phyloP scores from a whole-genome alignment of 1,140 invertebrate species.

The Drosophila bipectinata region DNA sequence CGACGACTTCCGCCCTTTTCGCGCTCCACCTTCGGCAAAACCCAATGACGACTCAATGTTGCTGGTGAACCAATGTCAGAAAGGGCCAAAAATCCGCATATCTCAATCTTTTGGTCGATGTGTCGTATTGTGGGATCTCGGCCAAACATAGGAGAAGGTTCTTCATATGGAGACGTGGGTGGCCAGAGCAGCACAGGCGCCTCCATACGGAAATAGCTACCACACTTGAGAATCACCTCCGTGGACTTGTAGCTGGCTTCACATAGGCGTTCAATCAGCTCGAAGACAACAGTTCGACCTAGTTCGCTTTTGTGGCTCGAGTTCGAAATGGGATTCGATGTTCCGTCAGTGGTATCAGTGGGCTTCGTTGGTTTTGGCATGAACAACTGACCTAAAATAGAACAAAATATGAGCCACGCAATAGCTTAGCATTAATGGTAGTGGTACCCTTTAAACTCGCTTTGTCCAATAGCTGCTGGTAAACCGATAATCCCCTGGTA shows the following conservation, averaged over 20 bases:
- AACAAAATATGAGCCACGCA: not conserved
- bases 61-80: slow-evolving; percentile 96
- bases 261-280: slow-evolving; percentile 89
- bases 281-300: slow-evolving; percentile 85
- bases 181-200: slow-evolving; percentile 89
- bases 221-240: slow-evolving; percentile 90
- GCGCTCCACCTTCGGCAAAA: slow-evolving; percentile 88
- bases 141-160: slow-evolving; percentile 23
- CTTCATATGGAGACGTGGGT: slow-evolving; percentile 85
- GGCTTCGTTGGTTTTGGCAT: slow-evolving; percentile 66
- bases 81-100: slow-evolving; percentile 93
- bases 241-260: slow-evolving; percentile 92
- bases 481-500: slow-evolving; percentile 69
- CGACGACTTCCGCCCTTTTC: slow-evolving; percentile 65
- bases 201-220: slow-evolving; percentile 88
- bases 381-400: slow-evolving; percentile 63
- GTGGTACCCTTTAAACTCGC: slow-evolving; percentile 60
- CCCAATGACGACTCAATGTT: slow-evolving; percentile 94
- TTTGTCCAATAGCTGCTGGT: slow-evolving; percentile 74
- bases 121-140: slow-evolving; percentile 42
- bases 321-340: slow-evolving; percentile 12
- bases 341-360: slow-evolving; percentile 24
- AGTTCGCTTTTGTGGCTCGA: slow-evolving; percentile 84
- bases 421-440: not conserved
- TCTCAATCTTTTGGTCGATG: slow-evolving; percentile 87